Conservation (phyloP, 2,888 invertebrate species). For the Sphaeridia pumilis region DNA sequence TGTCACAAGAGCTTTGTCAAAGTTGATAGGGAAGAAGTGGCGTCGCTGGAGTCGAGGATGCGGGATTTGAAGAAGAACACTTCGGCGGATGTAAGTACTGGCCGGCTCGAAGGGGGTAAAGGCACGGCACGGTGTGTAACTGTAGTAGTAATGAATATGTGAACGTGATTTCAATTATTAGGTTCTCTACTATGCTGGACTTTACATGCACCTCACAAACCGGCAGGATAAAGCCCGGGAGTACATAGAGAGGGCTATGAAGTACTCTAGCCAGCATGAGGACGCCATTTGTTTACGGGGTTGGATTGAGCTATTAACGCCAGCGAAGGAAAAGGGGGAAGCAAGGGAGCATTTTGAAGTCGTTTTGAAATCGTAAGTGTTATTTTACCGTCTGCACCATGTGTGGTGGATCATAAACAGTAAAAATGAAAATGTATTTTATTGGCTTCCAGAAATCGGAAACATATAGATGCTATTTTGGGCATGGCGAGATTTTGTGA, state of each 20-base stretch:
- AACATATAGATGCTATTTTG: conserved; percentile 61
- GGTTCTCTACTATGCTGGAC: conserved; percentile 62
- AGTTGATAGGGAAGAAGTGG: conserved; percentile 57
- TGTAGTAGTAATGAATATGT: too few relatives aligned
- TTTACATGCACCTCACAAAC: conserved; percentile 59
- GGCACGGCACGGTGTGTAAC: too few relatives aligned
- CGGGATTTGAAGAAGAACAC: conserved; percentile 63
- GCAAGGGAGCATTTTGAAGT: conserved; percentile 54
- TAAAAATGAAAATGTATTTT: too few relatives aligned
- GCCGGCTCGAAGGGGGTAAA: too few relatives aligned
- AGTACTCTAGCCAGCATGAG: conserved; percentile 50
- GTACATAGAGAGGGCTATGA: conserved; percentile 64
- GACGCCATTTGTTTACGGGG: conserved; percentile 62
- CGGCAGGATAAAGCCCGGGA: conserved; percentile 71
- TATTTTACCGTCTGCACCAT: too few relatives aligned
- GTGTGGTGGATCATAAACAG: too few relatives aligned
- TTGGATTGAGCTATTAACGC: conserved; percentile 58
- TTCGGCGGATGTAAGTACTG: conserved; percentile 39
- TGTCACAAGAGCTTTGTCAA: conserved; percentile 54
- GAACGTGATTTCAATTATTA: too few relatives aligned
- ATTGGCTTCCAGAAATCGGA: conserved; percentile 40
- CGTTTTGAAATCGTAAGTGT: conserved; percentile 46
- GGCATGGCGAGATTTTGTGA: conserved; percentile 69
- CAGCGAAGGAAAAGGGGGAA: conserved; percentile 39
- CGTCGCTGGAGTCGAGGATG: conserved; percentile 59